These are phyloP conservation scores for Morpho deidamia DNA, from an alignment of 2,888 invertebrate species.

Conservation along the genomic window DNA sequence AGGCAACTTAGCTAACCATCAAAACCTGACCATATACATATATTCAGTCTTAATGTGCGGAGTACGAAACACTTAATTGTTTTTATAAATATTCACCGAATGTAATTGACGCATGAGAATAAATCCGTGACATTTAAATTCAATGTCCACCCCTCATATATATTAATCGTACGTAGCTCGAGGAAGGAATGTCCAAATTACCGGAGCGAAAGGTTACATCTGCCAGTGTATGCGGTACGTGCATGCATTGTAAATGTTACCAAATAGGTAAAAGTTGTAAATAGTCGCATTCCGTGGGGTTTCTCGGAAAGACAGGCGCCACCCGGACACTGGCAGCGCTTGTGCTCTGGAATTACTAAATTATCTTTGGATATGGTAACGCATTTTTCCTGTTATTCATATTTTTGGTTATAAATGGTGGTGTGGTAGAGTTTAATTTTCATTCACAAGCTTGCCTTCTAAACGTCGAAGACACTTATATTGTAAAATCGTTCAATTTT, in stretches of 20 bases:
- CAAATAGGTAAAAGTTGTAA: constrained; percentile 75
- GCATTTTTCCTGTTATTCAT: constrained; percentile 13
- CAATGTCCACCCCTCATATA: constrained; percentile 4
- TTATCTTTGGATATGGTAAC: constrained; percentile 21
- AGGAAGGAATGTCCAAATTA: constrained; percentile 33
- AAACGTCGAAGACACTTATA: too few relatives aligned
- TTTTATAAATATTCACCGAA: too few relatives aligned
- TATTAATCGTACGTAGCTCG: constrained; percentile 12
- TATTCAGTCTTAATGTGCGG: too few relatives aligned
- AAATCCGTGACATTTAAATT: constrained; percentile 2
- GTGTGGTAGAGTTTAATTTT: too few relatives aligned
- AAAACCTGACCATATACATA: too few relatives aligned
- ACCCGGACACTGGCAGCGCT: constrained; percentile 32
- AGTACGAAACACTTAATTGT: too few relatives aligned
- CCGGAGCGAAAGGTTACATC: constrained; percentile 49
- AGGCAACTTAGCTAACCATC: too few relatives aligned
- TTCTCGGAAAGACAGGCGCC: constrained; percentile 68
- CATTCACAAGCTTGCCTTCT: too few relatives aligned
- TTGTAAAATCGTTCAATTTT: too few relatives aligned
- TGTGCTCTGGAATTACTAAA: constrained; percentile 24
- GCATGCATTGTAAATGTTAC: constrained; percentile 66
- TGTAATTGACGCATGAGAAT: background rate
- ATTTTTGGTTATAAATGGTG: too few relatives aligned
- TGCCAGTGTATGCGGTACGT: constrained; percentile 46
- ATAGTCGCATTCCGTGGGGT: constrained; percentile 68